Evolutionary conservation across 2,888 invertebrate genomes (phyloP), one percentile per base, ranked within the genome.

Genomic region (Folsomia manolachei): DNA sequence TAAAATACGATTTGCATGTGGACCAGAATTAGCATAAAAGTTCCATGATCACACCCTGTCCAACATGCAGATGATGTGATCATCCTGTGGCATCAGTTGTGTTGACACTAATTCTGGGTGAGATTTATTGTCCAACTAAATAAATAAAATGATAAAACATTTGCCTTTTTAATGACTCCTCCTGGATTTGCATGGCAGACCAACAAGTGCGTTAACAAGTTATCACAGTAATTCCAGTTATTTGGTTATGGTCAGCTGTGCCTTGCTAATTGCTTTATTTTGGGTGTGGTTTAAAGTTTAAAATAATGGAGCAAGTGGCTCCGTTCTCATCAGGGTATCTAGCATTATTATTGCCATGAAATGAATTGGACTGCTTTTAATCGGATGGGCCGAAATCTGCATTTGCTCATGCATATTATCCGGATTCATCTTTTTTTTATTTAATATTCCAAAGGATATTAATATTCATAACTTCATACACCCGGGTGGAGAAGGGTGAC

Each of bases 391-490:
- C 39, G 7, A 39, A 39, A 39, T 39, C 39, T 39, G 39, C 39
- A 39, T 39, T 39, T 39, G 39, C 39, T 39, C 39, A 39, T 39
- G 39, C 39, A 39, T 14, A 39, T 39, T n/a, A n/a, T n/a, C n/a
- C 39, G 39, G 39, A 9, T 39, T 39, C 14, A 4, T 9, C 14
- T 14, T 9, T 39, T 39, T 39, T 39, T 39, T 39, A 39, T 39
- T 39, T 39, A 39, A 39, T 39, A 39, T 39, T 39, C 39, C 39
- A 39, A 39, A 39, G 39, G 7, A 4, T 39, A 56, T 67, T 67
- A 67, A 67, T 67, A 67, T 67, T 67, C 67, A 67, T 67, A 67
- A 67, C 67, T 67, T 56, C n/a, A 56, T n/a, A 56, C 7, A 56
- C 21, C 56, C 7, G 56, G 56, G 19, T n/a, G 39, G 39, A 4